Conservation (phyloP, 1,140 invertebrate species). For the Caerostris darwini region DNA sequence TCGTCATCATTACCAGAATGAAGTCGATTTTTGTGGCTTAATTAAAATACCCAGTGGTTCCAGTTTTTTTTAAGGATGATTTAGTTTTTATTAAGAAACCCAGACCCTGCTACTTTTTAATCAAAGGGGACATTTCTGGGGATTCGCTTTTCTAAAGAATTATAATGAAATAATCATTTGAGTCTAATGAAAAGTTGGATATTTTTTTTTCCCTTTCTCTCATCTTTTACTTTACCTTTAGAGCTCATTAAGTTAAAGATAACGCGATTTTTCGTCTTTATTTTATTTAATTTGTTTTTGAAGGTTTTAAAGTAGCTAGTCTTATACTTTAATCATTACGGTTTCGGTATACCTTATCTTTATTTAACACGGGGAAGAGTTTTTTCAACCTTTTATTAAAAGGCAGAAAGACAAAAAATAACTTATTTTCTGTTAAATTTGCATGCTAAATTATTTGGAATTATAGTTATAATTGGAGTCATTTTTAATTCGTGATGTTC, state of each 20-base stretch:
- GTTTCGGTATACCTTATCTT: background rate
- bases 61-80: background rate
- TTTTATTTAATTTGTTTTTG: background rate
- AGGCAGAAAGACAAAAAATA: no score
- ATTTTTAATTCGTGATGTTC: no score
- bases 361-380: background rate
- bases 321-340: background rate
- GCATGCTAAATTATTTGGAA: no score
- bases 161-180: slow-evolving; percentile 65
- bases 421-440: no score
- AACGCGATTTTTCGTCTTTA: background rate
- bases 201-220: background rate
- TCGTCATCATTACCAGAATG: slow-evolving; percentile 1
- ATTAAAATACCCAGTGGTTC: slow-evolving; percentile 3
- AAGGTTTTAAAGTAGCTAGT: background rate
- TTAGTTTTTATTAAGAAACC: background rate
- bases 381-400: no score
- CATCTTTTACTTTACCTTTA: no score
- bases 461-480: no score
- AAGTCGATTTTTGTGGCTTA: slow-evolving; percentile 26
- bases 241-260: slow-evolving; percentile 15
- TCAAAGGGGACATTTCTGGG: background rate
- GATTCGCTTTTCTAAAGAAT: background rate
- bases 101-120: slow-evolving; percentile 12
- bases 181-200: slow-evolving; percentile 45